Percentiles rank a stretch among this genome's conserved stretches.
These are phyloP conservation scores for Eutolmus rufibarbis DNA, from an alignment of 2,888 invertebrate genomes.

Conservation along the genomic window DNA sequence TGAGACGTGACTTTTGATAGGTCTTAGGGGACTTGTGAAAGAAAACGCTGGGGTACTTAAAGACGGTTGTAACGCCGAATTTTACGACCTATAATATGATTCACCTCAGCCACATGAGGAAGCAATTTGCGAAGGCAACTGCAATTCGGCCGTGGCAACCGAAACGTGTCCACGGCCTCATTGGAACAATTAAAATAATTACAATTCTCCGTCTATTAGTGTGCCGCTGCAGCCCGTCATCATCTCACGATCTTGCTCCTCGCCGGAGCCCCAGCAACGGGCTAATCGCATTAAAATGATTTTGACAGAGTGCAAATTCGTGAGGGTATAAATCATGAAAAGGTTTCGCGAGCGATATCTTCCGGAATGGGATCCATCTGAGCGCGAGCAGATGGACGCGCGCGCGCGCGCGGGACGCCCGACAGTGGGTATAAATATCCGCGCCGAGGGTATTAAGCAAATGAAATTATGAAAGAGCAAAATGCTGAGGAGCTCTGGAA, in stretches of 20 bases:
- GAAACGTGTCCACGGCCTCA: background rate
- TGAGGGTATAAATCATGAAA: constrained; percentile 34
- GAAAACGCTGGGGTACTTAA: background rate
- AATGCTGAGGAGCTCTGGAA: constrained; percentile 8
- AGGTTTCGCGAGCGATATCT: background rate
- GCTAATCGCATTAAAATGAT: constrained; percentile 20
- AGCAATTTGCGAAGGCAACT: background rate
- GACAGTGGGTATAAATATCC: constrained; percentile 9
- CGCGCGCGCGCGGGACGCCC: background rate
- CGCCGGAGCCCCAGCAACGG: background rate
- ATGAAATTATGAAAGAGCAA: constrained; percentile 27
- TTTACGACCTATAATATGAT: background rate
- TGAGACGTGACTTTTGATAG: background rate
- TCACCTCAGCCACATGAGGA: background rate
- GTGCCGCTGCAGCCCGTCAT: background rate
- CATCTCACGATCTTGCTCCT: constrained; percentile 37
- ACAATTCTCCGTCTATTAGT: background rate
- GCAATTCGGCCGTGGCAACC: background rate
- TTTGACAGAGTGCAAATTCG: constrained; percentile 39
- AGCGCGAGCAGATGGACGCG: background rate
- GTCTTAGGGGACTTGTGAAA: background rate
- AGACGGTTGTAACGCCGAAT: background rate
- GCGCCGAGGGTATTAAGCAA: background rate
- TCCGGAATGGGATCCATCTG: background rate
- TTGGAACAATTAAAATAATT: constrained; percentile 13